phyloP scores from a whole-genome alignment of 2,888 invertebrate genomes.

The Nephrotoma flavescens region DNA sequence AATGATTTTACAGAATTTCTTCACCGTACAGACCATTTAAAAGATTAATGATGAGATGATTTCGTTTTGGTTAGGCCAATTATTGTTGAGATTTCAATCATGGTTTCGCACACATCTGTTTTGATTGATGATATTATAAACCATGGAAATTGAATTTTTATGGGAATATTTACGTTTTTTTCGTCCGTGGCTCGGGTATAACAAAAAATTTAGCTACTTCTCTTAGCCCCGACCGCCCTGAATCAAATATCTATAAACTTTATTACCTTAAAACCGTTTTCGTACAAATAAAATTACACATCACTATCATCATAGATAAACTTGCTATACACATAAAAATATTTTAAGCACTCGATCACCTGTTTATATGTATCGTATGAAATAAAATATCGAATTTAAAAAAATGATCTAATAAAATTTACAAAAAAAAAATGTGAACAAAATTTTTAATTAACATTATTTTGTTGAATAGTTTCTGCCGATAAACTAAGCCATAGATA shows the following conservation, averaged over 20 bases:
- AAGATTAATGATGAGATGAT: not conserved
- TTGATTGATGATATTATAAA: not conserved
- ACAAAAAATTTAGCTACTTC: no score
- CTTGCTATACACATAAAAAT: not conserved
- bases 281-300: not conserved
- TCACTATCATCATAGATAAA: not conserved
- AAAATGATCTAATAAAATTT: not conserved
- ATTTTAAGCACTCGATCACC: not conserved
- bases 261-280: not conserved
- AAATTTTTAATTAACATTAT: not conserved
- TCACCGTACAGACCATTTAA: not conserved
- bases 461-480: not conserved
- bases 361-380: not conserved
- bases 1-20: not conserved
- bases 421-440: not conserved
- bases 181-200: no score
- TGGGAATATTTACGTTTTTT: not conserved
- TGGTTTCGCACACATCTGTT: not conserved
- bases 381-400: not conserved
- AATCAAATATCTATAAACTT: not conserved
- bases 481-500: not conserved
- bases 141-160: not conserved
- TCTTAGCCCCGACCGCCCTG: not conserved
- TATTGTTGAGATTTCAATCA: not conserved
- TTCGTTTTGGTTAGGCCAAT: not conserved